phyloP scores from a whole-genome alignment of 2,113 vertebrate genomes.

The Gallinago paraguaiae region DNA sequence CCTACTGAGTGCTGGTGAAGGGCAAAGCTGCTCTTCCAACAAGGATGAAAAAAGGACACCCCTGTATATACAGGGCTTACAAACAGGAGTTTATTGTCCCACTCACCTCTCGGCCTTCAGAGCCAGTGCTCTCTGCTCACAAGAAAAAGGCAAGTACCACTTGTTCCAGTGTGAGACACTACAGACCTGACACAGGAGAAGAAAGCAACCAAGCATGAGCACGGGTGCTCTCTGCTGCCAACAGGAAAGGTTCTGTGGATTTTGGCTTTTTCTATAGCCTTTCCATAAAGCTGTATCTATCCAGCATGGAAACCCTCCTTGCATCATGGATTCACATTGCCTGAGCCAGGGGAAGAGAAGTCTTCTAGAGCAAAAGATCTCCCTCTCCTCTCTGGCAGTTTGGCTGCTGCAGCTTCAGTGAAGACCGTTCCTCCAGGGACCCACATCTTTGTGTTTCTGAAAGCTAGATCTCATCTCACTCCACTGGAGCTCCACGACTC shows the following conservation, averaged over 20 bases:
- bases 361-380: background rate
- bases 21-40: background rate
- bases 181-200: background rate
- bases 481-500: background rate
- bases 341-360: background rate
- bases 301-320: background rate
- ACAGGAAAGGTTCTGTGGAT: background rate
- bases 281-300: background rate
- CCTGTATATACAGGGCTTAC: background rate
- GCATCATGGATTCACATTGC: background rate
- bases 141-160: background rate
- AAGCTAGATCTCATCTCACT: background rate
- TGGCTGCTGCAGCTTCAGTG: background rate
- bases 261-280: background rate
- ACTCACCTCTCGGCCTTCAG: background rate
- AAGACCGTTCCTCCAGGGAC: background rate
- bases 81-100: background rate
- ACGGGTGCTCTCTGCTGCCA: background rate
- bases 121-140: background rate
- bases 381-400: background rate
- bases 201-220: fast-evolving
- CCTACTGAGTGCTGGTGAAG: background rate
- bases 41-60: background rate
- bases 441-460: background rate
- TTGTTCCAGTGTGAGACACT: background rate